Evolutionary conservation across 1,140 invertebrate genomes (phyloP).

Genomic region (Drosophila subpulchrella): DNA sequence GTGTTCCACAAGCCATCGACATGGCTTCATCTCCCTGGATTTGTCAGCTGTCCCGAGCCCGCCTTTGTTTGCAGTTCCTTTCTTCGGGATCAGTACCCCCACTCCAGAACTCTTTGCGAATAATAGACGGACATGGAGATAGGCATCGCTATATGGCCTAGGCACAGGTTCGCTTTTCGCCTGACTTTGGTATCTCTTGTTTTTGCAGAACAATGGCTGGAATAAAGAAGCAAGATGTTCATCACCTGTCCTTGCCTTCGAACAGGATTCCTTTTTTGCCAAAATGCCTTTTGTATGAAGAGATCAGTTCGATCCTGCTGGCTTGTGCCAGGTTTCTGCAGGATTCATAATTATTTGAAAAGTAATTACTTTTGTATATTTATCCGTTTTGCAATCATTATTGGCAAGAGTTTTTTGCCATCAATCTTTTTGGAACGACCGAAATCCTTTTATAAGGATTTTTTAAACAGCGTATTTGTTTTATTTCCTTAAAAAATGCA

Average conservation of each 20-base stretch:
- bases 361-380: neutral
- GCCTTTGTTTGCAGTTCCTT: constrained; percentile 60
- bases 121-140: constrained; percentile 69
- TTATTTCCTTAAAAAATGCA: too few species aligned
- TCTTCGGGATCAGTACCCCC: constrained; percentile 4
- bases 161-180: constrained; percentile 62
- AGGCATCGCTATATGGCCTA: constrained; percentile 48
- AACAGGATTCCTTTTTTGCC: constrained; percentile 20
- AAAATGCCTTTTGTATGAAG: constrained; percentile 51
- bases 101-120: constrained; percentile 50
- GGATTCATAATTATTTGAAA: constrained; percentile 2
- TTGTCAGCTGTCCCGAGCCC: constrained; percentile 66
- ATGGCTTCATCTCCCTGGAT: constrained; percentile 53
- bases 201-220: constrained; percentile 41
- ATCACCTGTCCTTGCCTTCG: constrained; percentile 65
- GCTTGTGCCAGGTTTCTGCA: constrained; percentile 36
- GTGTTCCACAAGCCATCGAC: constrained; percentile 37
- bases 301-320: constrained; percentile 46
- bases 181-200: constrained; percentile 56
- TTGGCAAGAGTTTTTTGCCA: neutral
- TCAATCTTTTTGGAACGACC: neutral
- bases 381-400: neutral
- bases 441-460: too few species aligned
- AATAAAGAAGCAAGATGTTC: constrained; percentile 54
- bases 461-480: too few species aligned